Evolutionary conservation across 2,888 invertebrate genomes (phyloP).

Genomic region (Sinodicranocentrus sp.): DNA sequence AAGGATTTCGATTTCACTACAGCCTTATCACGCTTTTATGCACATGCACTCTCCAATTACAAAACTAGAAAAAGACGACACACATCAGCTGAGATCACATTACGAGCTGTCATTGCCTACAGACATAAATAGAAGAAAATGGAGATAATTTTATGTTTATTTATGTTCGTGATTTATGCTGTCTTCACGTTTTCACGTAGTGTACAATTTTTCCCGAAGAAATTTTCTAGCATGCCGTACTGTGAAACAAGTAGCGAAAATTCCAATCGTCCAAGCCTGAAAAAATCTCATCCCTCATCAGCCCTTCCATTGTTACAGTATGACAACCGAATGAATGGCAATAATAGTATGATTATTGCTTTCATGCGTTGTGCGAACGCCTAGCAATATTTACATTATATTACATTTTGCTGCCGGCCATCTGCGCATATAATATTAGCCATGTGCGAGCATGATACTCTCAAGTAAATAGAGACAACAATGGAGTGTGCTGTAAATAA

Average conservation of each 20-base stretch:
- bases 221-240: too few relatives aligned
- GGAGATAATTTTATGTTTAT: too few relatives aligned
- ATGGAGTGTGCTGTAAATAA: constrained; percentile 22
- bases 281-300: constrained; percentile 51
- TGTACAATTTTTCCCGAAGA: constrained; percentile 7
- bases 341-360: constrained; percentile 59
- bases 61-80: too few relatives aligned
- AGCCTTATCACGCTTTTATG: too few relatives aligned
- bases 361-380: constrained; percentile 28
- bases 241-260: too few relatives aligned
- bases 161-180: not conserved
- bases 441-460: constrained; percentile 3
- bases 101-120: too few relatives aligned
- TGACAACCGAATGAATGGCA: constrained; percentile 64
- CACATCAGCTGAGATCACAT: too few relatives aligned
- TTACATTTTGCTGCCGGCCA: constrained; percentile 36
- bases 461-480: not conserved
- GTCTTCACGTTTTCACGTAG: not conserved
- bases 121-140: too few relatives aligned
- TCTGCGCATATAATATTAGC: not conserved
- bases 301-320: constrained; percentile 36
- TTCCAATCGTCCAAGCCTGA: too few relatives aligned
- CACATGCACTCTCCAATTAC: too few relatives aligned
- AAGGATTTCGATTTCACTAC: too few relatives aligned
- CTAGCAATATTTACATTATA: too few relatives aligned